Base-by-base conservation (phyloP, 2,113 vertebrate species). In the Paratilapia polleni region DNA sequence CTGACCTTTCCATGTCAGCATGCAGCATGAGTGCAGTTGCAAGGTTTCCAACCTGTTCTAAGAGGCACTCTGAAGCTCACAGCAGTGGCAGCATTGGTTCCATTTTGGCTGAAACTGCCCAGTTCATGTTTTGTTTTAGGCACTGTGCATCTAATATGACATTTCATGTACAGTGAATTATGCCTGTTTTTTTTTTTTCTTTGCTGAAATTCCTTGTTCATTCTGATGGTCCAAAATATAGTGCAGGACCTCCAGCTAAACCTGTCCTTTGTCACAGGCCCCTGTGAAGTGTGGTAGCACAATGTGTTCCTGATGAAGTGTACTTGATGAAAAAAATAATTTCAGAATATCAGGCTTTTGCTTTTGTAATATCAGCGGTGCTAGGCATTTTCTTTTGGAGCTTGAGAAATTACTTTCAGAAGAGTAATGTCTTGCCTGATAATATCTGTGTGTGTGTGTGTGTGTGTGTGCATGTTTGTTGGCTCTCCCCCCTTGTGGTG, bases 1-100 rank as follows among this genome's bases (percentile, higher is more conserved):
- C 31, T 87, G 60, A 91, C 82, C 89, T 93, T 88, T 87, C 58
- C 12, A n/a, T 78, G 78, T 38, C 57, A 41, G 38, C 11, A 64
- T 80, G 28, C 26, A 64, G 20, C 82, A 57, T 11, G 20, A 82
- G 36, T n/a, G 22, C 52, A 66, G 68, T 66, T n/a, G 15, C 17
- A 3, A 36, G 38, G 20, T 10, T 1, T 34, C 47, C 1, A 17
- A 2, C 41, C 24, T 80, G 57, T 76, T 56, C 47, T 57, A 26
- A 57, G 13, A 73, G 24, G 17, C 17, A 24, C 15, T 74, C 36
- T 59, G 28, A 68, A 61, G 81, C 6, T 26, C 70, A 87, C 36
- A 62, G 19, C 56, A 59, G 54, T 11, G 26, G 34, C 26, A 82
- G 34, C 17, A 34, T 41, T 24, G 26, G 41, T n/a, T 41, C 14